These are phyloP conservation scores for Drosophila funebris DNA, from an alignment of 1,140 invertebrate species.

Conservation along the genomic window DNA sequence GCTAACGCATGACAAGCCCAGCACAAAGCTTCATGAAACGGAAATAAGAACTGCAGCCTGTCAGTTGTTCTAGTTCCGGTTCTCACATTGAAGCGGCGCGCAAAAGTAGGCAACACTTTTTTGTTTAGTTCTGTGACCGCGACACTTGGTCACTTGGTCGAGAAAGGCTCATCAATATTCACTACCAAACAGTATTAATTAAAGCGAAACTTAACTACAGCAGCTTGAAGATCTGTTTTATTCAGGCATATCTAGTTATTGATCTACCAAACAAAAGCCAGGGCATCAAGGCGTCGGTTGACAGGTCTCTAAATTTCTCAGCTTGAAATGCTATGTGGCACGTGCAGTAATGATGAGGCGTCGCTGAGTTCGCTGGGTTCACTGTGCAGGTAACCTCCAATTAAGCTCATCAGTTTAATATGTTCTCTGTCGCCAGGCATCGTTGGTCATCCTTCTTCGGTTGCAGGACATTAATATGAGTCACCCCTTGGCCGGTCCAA, in stretches of 20 bases:
- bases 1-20: conserved; percentile 63
- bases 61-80: conserved; percentile 15
- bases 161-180: background rate
- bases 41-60: conserved; percentile 59
- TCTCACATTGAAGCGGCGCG: background rate
- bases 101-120: conserved; percentile 33
- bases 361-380: conserved; percentile 23
- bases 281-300: background rate
- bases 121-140: too few species aligned
- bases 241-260: too few species aligned
- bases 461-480: conserved; percentile 68
- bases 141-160: too few species aligned
- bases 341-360: conserved; percentile 54
- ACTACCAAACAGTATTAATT: background rate
- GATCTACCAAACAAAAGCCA: background rate
- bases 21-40: conserved; percentile 49
- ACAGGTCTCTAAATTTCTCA: background rate
- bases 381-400: conserved; percentile 72
- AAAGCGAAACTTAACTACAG: background rate
- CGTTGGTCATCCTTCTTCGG: conserved; percentile 17
- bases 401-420: conserved; percentile 82
- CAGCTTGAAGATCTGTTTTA: background rate
- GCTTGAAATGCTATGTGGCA: background rate
- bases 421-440: conserved; percentile 64
- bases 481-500: conserved; percentile 31